Evolutionary conservation across 2,888 invertebrate species (phyloP).

Genomic region (Cantharis flavilabris): DNA sequence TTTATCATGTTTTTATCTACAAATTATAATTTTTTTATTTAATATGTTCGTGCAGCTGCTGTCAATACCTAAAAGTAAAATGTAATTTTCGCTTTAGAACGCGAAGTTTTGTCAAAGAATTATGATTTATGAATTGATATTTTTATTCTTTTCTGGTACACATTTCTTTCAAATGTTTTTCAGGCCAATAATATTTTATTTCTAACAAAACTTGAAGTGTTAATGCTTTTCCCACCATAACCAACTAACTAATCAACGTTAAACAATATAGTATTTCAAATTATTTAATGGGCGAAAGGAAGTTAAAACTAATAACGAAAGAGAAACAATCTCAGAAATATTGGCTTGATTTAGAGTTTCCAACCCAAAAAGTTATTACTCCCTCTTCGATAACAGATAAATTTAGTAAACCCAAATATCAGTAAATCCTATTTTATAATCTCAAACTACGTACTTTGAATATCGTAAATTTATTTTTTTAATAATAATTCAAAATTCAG

Average conservation of each 20-base stretch:
- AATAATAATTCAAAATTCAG: background rate
- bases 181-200: background rate
- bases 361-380: constrained; percentile 32
- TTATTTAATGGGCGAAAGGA: constrained; percentile 31
- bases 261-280: constrained; percentile 1
- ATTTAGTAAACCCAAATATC: constrained; percentile 17
- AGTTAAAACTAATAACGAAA: constrained; percentile 27
- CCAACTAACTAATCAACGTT: background rate
- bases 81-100: background rate
- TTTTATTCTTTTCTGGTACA: background rate
- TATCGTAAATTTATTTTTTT: background rate
- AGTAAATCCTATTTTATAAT: background rate
- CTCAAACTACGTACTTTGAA: background rate
- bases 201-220: background rate
- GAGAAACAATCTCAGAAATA: constrained; percentile 35
- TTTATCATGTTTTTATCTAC: constrained; percentile 8
- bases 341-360: constrained; percentile 31
- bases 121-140: background rate
- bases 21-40: background rate
- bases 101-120: background rate
- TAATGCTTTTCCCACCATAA: background rate
- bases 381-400: constrained; percentile 33
- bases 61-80: background rate
- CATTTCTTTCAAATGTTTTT: background rate
- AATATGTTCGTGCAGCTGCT: background rate